phyloP scores from a whole-genome alignment of 2,113 vertebrate genomes.

The Megaceryle torquata region DNA sequence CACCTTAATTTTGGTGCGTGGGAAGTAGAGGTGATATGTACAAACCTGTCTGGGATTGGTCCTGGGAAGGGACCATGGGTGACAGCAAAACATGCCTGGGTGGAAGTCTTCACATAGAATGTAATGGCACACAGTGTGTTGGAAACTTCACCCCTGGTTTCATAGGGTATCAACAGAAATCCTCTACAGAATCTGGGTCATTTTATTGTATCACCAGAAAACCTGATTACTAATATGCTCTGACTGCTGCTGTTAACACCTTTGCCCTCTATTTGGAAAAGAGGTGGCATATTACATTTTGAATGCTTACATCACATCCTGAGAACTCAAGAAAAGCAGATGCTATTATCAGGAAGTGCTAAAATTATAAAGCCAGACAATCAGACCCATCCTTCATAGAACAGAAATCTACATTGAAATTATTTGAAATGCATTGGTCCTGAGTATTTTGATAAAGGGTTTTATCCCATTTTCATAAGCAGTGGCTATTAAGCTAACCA shows the following conservation, averaged over 20 bases:
- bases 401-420: neutral
- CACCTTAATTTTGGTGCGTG: neutral
- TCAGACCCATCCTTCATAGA: neutral
- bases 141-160: neutral
- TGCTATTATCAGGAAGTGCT: neutral
- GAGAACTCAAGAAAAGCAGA: neutral
- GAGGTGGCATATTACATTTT: neutral
- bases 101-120: neutral
- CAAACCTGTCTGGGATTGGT: neutral
- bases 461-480: neutral
- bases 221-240: fast-evolving
- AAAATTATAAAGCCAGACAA: neutral
- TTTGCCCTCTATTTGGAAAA: neutral
- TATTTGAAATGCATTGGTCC: neutral
- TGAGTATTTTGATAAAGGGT: neutral
- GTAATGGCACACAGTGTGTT: neutral
- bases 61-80: neutral
- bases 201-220: neutral
- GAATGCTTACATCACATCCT: neutral
- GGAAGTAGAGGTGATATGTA: neutral
- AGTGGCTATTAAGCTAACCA: neutral
- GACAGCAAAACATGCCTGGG: neutral
- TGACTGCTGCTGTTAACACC: neutral
- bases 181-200: neutral
- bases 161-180: neutral